A percentile compares a stretch with the other conserved stretches of the same genome.
Conservation (phyloP, 1,140 invertebrate species). For the Drosophila burlai region DNA sequence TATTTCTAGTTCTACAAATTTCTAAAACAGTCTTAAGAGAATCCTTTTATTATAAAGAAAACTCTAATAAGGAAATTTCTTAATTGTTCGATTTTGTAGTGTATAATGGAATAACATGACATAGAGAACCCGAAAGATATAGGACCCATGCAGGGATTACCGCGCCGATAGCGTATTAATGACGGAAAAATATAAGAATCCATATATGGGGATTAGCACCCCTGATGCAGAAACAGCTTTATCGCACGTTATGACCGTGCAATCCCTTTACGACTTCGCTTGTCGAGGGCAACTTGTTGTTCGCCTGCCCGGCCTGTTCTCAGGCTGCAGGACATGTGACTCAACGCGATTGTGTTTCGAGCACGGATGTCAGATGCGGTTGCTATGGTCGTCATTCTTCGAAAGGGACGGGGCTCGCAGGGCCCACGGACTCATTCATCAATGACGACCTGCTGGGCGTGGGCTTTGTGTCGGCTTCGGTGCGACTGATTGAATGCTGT, state of each 20-base stretch:
- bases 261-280: constrained; percentile 25
- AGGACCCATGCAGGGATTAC: background rate
- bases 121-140: background rate
- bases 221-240: background rate
- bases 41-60: too few relatives aligned
- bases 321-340: constrained; percentile 65
- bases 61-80: too few relatives aligned
- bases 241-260: constrained; percentile 9
- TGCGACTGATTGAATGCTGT: constrained; percentile 71
- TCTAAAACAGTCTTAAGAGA: too few relatives aligned
- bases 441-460: constrained; percentile 46
- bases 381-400: constrained; percentile 19
- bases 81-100: too few relatives aligned
- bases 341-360: constrained; percentile 43
- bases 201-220: constrained; percentile 12
- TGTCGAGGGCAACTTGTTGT: constrained; percentile 37
- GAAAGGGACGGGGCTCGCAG: constrained; percentile 13
- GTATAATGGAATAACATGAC: too few relatives aligned
- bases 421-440: constrained; percentile 49
- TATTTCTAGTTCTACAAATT: background rate
- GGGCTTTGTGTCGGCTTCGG: constrained; percentile 43
- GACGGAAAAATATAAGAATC: background rate
- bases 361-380: constrained; percentile 26
- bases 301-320: constrained; percentile 6
- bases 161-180: background rate